These are phyloP conservation scores for Spodoptera picta DNA, from an alignment of 2,888 invertebrate genomes.

Conservation along the genomic window DNA sequence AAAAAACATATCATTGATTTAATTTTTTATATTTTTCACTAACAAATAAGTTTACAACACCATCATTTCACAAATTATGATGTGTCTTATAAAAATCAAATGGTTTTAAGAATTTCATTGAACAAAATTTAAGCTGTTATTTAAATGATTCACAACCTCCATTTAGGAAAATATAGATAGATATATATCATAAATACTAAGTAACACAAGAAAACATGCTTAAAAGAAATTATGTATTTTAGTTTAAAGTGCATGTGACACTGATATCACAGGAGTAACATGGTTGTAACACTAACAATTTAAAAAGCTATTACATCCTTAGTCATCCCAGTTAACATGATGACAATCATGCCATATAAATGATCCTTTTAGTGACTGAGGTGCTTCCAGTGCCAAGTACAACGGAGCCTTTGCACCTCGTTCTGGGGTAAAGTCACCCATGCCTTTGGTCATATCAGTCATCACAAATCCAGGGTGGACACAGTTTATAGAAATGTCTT, in stretches of 20 bases:
- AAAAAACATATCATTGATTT: conserved; percentile 17
- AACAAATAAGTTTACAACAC: conserved; percentile 27
- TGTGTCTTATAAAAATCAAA: conserved; percentile 13
- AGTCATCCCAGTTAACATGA: conserved; percentile 87
- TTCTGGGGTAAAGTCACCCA: conserved; percentile 84
- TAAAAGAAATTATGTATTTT: conserved; percentile 80
- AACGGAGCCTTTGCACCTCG: conserved; percentile 82
- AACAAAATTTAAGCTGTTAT: conserved; percentile 8
- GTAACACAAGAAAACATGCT: conserved; percentile 65
- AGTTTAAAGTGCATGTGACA: conserved; percentile 85
- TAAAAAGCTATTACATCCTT: conserved; percentile 66
- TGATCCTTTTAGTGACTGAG: conserved; percentile 81
- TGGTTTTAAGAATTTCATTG: conserved; percentile 6
- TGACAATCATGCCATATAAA: conserved; percentile 86
- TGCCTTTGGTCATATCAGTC: conserved; percentile 86
- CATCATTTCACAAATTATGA: conserved; percentile 2
- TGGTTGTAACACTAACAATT: conserved; percentile 72
- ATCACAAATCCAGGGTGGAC: conserved; percentile 86
- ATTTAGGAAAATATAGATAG: conserved; percentile 38
- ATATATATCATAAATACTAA: conserved; percentile 28
- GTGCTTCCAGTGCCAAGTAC: conserved; percentile 82
- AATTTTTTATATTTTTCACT: conserved; percentile 19
- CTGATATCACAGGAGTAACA: conserved; percentile 85
- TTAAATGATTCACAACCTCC: conserved; percentile 44
- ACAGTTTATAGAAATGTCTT: conserved; percentile 83